Percentiles rank a stretch among this genome's conserved stretches.
These are phyloP conservation scores for Tachypleus tridentatus DNA, from an alignment of 1,140 invertebrate genomes.

Conservation along the genomic window DNA sequence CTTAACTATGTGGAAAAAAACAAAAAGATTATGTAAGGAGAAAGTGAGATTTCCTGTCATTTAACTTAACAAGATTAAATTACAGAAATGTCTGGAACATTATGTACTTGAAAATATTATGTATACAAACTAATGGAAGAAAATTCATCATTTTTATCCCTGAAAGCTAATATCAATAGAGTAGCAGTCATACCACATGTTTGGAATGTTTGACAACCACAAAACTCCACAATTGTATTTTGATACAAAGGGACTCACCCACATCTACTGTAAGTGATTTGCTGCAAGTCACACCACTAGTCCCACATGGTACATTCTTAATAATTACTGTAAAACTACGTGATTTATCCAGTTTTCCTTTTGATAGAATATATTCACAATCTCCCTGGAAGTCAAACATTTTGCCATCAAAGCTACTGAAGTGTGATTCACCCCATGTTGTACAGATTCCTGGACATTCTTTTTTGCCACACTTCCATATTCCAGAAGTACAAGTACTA, in stretches of 20 bases:
- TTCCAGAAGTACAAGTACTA: slow-evolving; percentile 39
- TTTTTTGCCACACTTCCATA: slow-evolving; percentile 34
- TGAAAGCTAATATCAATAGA: no score
- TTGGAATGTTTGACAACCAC: no score
- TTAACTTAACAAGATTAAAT: no score
- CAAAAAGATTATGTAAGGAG: no score
- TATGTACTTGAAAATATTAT: no score
- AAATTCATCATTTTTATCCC: no score
- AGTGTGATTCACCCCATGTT: slow-evolving; percentile 76
- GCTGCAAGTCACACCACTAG: slow-evolving; percentile 70
- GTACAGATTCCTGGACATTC: slow-evolving; percentile 51
- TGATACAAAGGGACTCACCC: not conserved
- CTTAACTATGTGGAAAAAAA: no score
- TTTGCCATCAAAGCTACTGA: slow-evolving; percentile 71
- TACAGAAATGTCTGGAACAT: no score
- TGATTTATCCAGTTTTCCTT: slow-evolving; percentile 44
- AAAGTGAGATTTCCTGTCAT: no score
- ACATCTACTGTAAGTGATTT: slow-evolving; percentile 55
- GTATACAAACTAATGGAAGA: no score
- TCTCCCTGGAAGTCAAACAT: slow-evolving; percentile 73
- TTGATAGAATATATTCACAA: slow-evolving; percentile 71
- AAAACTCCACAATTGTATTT: no score
- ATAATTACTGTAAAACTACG: slow-evolving; percentile 26
- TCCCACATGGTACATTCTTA: slow-evolving; percentile 70
- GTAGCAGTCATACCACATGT: no score